Base-by-base conservation (phyloP, 2,113 vertebrate species). In the Corvus moneduloides region DNA sequence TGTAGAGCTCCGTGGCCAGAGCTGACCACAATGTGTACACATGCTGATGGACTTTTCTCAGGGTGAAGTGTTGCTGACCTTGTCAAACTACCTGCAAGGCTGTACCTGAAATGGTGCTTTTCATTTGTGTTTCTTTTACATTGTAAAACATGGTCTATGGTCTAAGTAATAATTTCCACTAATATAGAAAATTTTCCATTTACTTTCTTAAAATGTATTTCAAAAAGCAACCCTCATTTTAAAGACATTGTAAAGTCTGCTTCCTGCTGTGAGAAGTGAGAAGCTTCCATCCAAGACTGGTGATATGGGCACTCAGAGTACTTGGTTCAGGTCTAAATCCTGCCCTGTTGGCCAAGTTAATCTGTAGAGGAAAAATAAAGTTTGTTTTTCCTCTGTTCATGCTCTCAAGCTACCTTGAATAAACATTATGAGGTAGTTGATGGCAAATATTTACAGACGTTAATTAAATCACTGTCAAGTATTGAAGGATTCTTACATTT, bases 341-440 rank as follows among this genome's bases (percentile, higher is more conserved):
- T 2, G 2, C 49, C 39, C 73, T 48, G 8, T 54, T 86, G 67
- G 16, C 68, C 54, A 16, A 46, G 35, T 66, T 96, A 55, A 85
- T 86, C 59, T 52, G 13, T 16, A 84, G 54, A 76, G 66, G 54
- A 87, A 63, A 37, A 93, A 86, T 39, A 7, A 78, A 84, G 62
- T 82, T 96, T 94, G 54, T 43, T 89, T 91, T 93, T 84, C 93
- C 74, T 91, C 21, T 69, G 62, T 56, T 84, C 30, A 3, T 39
- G 62, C 32, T 66, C 62, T 94, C 43, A 61, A 48, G 20, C 49
- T 61, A 46, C 73, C 66, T 73, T 93, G 49, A 87, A 41, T 72
- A 94, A 96, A 79, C 33, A 39, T 64, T 61, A 18, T n/a, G 67
- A 72, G 54, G 58, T 30, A 75, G 54, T 19, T 89, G 62, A 46